These are phyloP conservation scores for Craseonycteris thonglongyai DNA, from an alignment of 2,113 vertebrate genomes.

Conservation along the genomic window DNA sequence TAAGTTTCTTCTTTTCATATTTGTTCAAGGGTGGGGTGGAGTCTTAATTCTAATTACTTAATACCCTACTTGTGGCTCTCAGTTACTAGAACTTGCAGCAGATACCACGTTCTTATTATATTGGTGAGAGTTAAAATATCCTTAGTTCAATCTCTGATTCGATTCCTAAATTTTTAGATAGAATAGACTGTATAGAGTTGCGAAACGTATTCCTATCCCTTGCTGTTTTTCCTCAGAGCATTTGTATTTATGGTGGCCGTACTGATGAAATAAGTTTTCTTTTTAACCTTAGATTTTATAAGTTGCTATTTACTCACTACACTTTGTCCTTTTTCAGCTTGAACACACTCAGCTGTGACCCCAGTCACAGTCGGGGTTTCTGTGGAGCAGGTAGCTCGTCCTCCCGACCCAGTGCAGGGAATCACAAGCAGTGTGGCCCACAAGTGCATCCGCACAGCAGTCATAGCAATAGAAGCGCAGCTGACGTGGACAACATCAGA, in stretches of 20 bases:
- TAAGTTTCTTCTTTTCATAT: neutral
- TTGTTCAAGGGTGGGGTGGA: neutral
- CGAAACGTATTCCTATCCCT: neutral
- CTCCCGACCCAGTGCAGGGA: conserved; percentile 77
- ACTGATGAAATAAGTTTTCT: neutral
- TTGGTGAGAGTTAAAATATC: neutral
- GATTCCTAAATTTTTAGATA: neutral
- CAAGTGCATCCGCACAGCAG: conserved; percentile 79
- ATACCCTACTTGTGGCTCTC: neutral
- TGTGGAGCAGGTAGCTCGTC: conserved; percentile 82
- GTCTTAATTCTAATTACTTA: neutral
- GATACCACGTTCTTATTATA: neutral
- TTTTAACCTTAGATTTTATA: neutral
- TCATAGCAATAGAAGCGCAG: conserved; percentile 80
- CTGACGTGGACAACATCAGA: conserved; percentile 84
- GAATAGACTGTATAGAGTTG: neutral
- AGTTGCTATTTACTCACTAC: conserved; percentile 6
- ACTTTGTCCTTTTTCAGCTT: conserved; percentile 79
- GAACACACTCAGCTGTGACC: conserved; percentile 85
- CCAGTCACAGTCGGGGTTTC: conserved; percentile 85
- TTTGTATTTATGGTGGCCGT: neutral
- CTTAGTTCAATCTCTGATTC: neutral
- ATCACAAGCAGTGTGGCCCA: conserved; percentile 83
- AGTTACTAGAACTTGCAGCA: neutral
- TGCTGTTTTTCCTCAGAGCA: neutral